Evolutionary conservation across 1,140 invertebrate genomes (phyloP), one percentile per base, ranked within the genome.

Genomic region (Patella vulgata): DNA sequence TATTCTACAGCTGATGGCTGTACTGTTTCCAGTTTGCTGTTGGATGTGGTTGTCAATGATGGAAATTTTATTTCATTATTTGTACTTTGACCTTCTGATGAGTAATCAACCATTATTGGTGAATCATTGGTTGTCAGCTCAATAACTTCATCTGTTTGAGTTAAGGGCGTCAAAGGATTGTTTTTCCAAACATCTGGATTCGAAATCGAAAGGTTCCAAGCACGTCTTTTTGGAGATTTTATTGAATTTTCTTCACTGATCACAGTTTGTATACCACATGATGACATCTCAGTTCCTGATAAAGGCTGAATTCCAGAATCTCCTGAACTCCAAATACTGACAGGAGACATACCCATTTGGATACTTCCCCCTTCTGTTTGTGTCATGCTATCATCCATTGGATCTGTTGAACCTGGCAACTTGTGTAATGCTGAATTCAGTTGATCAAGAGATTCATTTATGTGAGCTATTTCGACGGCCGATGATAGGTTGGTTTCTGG

Each of bases 291-390:
- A 12, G 21, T n/a, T 39, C 59, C 61, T 21, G 55, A 59, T 11
- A 62, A 63, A 21, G 65, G 66, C 23, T 63, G 60, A 50, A 61
- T 62, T 19, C 51, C 58, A 33, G 61, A 63, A 25, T 77, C 75
- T 12, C 65, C 71, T n/a, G 70, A 71, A 36, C 63, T 76, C 72
- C 70, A 74, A 0, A 75, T 51, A 65, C 64, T 70, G 14, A 78
- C 12, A 31, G 77, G 74, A 42, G 71, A 70, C n/a, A 59, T 47
- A 33, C 53, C 44, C 31, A 74, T 55, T 28, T 44, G 27, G 23
- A 52, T 21, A 44, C 48, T 31, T 33, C 40, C 30, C 14, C 51
- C 55, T 17, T 46, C 27, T 3, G 59, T 66, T 59, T 59, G 33
- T n/a, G 56, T 62, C 8, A 44, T 44, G 43, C 25, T 17, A 8